A percentile compares a stretch with the other conserved stretches of the same genome.
Evolutionary conservation across 2,888 invertebrate genomes (phyloP).

Genomic region (Apamea epomidion): DNA sequence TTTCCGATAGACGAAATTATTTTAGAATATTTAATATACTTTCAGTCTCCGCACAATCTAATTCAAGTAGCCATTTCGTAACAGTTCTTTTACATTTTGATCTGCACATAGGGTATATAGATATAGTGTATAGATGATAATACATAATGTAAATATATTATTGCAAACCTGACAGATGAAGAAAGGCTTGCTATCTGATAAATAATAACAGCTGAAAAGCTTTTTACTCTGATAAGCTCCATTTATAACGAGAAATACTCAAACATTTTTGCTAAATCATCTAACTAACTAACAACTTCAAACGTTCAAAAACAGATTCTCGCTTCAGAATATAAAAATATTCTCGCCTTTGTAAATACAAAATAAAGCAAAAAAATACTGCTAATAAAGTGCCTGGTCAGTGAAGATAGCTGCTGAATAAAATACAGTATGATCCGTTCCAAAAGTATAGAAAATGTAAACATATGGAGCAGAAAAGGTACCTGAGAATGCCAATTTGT

Average conservation of each 20-base stretch:
- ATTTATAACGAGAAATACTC: background rate
- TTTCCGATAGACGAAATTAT: too few species aligned
- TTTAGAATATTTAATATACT: too few species aligned
- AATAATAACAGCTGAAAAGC: background rate
- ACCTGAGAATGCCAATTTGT: background rate
- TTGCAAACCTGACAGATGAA: background rate
- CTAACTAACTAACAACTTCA: background rate
- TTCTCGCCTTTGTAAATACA: background rate
- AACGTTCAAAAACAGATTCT: conserved; percentile 11
- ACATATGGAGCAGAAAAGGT: too few species aligned
- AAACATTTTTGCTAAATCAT: background rate
- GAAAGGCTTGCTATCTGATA: background rate
- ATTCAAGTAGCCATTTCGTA: too few species aligned
- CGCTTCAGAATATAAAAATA: conserved; percentile 4
- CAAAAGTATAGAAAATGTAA: background rate
- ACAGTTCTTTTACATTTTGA: too few species aligned
- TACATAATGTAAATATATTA: too few species aligned
- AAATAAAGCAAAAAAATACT: conserved; percentile 1
- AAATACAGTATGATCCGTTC: background rate
- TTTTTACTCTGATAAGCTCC: too few species aligned
- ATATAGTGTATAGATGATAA: too few species aligned
- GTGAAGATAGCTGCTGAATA: conserved; percentile 14
- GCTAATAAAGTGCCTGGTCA: conserved; percentile 4
- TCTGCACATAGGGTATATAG: too few species aligned
- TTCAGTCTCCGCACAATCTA: too few species aligned